Percentiles rank a stretch among this genome's conserved stretches.
These are phyloP conservation scores for Spea bombifrons DNA, from an alignment of 2,113 vertebrate species.

Conservation along the genomic window DNA sequence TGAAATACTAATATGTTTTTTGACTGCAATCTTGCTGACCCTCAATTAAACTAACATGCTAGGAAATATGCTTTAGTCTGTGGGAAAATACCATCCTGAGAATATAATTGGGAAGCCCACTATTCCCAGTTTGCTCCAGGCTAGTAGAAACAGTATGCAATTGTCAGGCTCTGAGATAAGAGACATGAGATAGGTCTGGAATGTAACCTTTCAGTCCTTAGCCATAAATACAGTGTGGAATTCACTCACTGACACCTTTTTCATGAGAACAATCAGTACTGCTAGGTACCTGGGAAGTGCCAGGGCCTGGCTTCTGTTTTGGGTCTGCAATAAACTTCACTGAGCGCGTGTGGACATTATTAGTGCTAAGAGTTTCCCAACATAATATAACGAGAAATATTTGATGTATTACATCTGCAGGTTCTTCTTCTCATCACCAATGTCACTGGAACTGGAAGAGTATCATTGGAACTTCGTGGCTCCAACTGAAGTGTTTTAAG, in stretches of 20 bases:
- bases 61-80: background rate
- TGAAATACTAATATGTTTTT: no score
- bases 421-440: no score
- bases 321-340: background rate
- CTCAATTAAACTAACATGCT: background rate
- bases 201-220: conserved; percentile 46
- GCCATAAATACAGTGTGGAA: conserved; percentile 44
- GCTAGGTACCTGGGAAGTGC: conserved; percentile 1
- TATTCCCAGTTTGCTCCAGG: conserved; percentile 8
- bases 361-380: no score
- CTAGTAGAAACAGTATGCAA: conserved; percentile 30
- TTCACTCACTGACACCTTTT: conserved; percentile 38
- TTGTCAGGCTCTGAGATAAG: conserved; percentile 37
- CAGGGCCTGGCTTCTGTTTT: conserved; percentile 13
- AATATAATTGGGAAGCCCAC: conserved; percentile 2
- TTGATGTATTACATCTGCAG: no score
- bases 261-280: conserved; percentile 13
- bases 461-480: no score
- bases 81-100: conserved; percentile 23
- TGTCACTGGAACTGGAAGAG: no score
- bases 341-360: background rate
- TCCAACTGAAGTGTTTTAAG: no score
- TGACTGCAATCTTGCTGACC: no score
- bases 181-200: conserved; percentile 44
- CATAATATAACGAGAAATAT: no score